These are phyloP conservation scores for Scaptomyza parva DNA, from an alignment of 2,888 invertebrate species.

Conservation along the genomic window DNA sequence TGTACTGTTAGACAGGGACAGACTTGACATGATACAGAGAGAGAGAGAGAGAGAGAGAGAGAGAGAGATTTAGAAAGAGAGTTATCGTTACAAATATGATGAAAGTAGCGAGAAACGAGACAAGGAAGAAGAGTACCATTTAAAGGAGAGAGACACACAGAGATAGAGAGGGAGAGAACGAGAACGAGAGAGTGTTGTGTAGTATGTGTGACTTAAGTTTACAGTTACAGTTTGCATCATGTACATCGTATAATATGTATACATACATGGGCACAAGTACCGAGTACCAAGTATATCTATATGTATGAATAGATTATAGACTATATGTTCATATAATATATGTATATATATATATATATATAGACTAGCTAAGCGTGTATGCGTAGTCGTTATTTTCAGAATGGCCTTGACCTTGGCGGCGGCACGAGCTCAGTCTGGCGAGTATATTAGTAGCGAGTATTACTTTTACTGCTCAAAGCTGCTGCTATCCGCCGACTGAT, in stretches of 20 bases:
- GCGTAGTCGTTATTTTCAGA: conserved; percentile 55
- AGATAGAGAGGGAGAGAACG: conserved; percentile 15
- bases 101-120: conserved; percentile 1
- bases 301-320: conserved; percentile 5
- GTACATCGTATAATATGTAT: conserved; percentile 29
- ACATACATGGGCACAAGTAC: conserved; percentile 7
- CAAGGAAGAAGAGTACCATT: conserved; percentile 7
- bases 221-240: conserved; percentile 41
- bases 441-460: conserved; percentile 3
- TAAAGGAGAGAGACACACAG: conserved; percentile 9
- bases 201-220: conserved; percentile 45
- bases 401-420: conserved; percentile 29
- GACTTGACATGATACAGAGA: conserved; percentile 1
- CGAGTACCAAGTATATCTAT: conserved; percentile 6
- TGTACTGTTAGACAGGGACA: conserved; percentile 1
- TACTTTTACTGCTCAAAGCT: conserved; percentile 51
- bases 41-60: conserved; percentile 10
- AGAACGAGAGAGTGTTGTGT: conserved; percentile 20
- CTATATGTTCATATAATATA: conserved; percentile 19
- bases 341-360: conserved; percentile 13
- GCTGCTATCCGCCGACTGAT: conserved; percentile 84
- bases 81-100: neutral
- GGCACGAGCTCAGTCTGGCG: conserved; percentile 16
- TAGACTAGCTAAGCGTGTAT: conserved; percentile 69
- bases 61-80: conserved; percentile 2